A percentile compares a stretch with the other conserved stretches of the same genome.
phyloP scores from a whole-genome alignment of 2,888 invertebrate species.

The Rhingia rostrata region DNA sequence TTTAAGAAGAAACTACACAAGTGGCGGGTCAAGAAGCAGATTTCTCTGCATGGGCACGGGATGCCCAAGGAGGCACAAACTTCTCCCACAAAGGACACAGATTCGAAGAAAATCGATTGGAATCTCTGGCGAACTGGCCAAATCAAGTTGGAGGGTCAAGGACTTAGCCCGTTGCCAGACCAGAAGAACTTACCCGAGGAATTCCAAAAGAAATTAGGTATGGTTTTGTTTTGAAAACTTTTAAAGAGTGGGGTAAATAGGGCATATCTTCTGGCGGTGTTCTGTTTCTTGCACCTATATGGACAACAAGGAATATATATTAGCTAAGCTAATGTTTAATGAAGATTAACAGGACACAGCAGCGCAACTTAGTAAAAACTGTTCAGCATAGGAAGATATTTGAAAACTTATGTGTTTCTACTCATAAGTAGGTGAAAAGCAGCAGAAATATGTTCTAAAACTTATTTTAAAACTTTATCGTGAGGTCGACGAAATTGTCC shows the following conservation, averaged over 20 bases:
- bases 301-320: no score
- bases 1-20: constrained; percentile 93
- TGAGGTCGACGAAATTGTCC: no score
- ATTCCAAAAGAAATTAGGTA: constrained; percentile 91
- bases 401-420: no score
- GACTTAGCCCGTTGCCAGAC: constrained; percentile 84
- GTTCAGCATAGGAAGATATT: no score
- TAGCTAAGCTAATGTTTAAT: no score
- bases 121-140: constrained; percentile 85
- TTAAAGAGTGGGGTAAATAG: not conserved
- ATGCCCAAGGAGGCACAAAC: constrained; percentile 76
- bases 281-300: no score
- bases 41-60: constrained; percentile 73
- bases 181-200: constrained; percentile 90
- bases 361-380: no score
- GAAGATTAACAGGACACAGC: no score
- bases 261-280: no score
- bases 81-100: constrained; percentile 79
- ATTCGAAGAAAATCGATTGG: constrained; percentile 85
- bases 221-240: constrained; percentile 50
- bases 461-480: no score
- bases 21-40: constrained; percentile 88
- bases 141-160: constrained; percentile 82
- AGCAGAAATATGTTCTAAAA: no score
- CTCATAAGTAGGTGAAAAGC: no score